Percentiles rank a stretch among this genome's conserved stretches.
These are phyloP conservation scores for Lacerta viridis DNA, from an alignment of 2,797 vertebrate genomes.

Conservation along the genomic window DNA sequence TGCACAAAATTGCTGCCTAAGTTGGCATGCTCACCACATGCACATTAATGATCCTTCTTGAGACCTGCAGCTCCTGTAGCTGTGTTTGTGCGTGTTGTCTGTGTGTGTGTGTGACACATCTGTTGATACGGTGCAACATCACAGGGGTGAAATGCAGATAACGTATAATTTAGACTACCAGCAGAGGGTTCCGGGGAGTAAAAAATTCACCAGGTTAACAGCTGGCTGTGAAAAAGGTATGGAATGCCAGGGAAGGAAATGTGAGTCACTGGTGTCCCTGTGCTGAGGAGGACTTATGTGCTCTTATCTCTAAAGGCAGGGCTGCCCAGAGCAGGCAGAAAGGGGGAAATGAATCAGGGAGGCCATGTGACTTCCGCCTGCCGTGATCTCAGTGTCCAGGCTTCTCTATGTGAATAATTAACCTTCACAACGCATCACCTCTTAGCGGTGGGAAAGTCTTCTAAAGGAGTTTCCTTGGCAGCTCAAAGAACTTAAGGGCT, in stretches of 20 bases:
- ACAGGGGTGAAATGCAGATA: no score
- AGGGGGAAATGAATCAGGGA: rapidly evolving
- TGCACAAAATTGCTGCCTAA: no score
- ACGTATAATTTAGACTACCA: neutral
- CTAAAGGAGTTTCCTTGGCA: neutral
- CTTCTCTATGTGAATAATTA: rapidly evolving
- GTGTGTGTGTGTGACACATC: no score
- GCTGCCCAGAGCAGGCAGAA: neutral
- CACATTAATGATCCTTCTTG: no score
- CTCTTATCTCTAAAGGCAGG: rapidly evolving
- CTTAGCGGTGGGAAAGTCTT: neutral
- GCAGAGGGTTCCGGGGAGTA: neutral
- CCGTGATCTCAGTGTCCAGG: neutral
- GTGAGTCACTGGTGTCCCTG: neutral
- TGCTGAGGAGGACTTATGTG: rapidly evolving
- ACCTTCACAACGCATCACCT: neutral
- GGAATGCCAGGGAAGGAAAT: neutral
- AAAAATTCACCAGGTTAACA: neutral
- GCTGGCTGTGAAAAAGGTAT: neutral
- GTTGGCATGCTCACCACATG: no score
- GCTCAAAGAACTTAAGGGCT: neutral
- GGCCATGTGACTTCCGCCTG: rapidly evolving
- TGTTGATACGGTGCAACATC: no score
- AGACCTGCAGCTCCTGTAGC: no score
- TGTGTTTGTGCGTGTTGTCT: no score